Evolutionary conservation across 1,140 invertebrate genomes (phyloP).

Genomic region (Orius insidiosus): DNA sequence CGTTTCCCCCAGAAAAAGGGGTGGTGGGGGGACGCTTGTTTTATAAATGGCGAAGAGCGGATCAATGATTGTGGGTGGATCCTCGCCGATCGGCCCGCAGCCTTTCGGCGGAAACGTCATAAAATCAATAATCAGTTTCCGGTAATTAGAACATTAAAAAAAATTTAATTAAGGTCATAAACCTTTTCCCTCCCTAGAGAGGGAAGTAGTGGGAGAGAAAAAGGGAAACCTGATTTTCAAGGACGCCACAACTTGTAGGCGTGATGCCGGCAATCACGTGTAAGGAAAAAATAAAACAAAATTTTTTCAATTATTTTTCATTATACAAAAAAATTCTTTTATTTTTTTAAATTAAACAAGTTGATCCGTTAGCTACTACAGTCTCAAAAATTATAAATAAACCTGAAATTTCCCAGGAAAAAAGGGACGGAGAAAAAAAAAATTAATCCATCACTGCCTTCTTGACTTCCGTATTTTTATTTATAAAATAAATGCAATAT

Average conservation of each 20-base stretch:
- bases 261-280: no score
- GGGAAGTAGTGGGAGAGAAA: background rate
- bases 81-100: background rate
- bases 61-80: background rate
- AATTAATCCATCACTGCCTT: no score
- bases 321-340: background rate
- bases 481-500: no score
- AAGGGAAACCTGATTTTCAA: background rate
- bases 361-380: background rate
- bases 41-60: no score
- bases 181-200: background rate
- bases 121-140: background rate
- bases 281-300: background rate
- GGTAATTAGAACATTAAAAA: background rate
- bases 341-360: conserved; percentile 3
- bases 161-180: background rate
- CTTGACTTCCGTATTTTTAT: no score
- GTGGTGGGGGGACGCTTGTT: no score
- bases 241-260: no score
- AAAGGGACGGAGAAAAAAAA: no score
- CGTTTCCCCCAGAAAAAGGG: no score
- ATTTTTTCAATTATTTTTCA: background rate
- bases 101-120: background rate
- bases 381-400: no score
- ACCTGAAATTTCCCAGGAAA: no score